These are phyloP conservation scores for Odocoileus hemionus DNA, from an alignment of 2,113 vertebrate genomes.

Conservation along the genomic window DNA sequence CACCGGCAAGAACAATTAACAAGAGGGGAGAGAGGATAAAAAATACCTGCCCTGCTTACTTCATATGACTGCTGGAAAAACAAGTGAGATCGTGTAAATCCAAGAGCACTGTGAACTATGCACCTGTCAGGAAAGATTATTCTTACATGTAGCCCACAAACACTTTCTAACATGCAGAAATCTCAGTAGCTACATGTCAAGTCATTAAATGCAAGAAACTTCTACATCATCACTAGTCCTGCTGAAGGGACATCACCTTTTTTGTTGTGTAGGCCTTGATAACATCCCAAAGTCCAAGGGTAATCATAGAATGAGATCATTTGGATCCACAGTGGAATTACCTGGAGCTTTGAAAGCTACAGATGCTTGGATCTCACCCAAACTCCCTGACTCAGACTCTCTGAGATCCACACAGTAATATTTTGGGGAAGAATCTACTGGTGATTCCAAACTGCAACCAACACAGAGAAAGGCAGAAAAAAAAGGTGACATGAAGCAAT, in stretches of 20 bases:
- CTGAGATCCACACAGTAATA: neutral
- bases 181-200: neutral
- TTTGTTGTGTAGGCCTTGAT: neutral
- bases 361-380: neutral
- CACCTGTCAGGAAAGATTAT: neutral
- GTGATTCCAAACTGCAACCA: neutral
- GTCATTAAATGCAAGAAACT: neutral
- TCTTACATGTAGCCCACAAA: neutral
- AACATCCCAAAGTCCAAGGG: neutral
- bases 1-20: neutral
- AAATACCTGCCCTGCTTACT: neutral
- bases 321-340: neutral
- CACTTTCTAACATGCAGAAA: neutral
- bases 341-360: neutral
- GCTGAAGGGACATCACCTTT: neutral
- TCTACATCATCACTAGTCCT: neutral
- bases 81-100: neutral
- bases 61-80: neutral
- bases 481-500: neutral
- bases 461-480: neutral
- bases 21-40: neutral
- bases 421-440: neutral
- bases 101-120: too few species aligned
- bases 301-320: neutral
- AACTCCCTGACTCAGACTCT: neutral